Conservation (phyloP, 2,888 invertebrate genomes). For the Apodemia duryi region DNA sequence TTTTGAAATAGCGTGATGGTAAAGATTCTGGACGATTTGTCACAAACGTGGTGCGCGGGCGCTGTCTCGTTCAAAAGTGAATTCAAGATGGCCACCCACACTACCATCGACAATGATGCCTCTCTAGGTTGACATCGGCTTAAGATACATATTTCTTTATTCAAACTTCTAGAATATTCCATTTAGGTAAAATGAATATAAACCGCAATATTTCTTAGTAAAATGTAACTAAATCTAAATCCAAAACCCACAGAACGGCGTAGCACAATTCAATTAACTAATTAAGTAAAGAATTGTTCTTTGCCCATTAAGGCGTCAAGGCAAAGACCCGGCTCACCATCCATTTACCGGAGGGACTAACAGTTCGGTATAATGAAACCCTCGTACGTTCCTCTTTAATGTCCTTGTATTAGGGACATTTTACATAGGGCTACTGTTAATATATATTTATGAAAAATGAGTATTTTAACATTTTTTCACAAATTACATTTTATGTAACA, state of each 20-base stretch:
- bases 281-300: constrained; percentile 24
- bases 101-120: no score
- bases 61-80: no score
- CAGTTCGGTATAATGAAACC: constrained; percentile 24
- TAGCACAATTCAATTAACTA: constrained; percentile 23
- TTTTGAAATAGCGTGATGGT: no score
- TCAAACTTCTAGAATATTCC: no score
- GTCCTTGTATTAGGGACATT: constrained; percentile 12
- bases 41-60: no score
- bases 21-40: no score
- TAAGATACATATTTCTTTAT: no score
- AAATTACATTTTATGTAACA: no score
- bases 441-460: not conserved
- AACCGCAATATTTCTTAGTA: not conserved
- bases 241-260: constrained; percentile 5
- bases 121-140: no score
- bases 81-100: no score
- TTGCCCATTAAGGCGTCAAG: constrained; percentile 29
- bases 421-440: constrained; percentile 14
- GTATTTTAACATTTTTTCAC: not conserved
- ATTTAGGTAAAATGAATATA: no score
- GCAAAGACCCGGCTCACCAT: constrained; percentile 27
- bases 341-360: constrained; percentile 29
- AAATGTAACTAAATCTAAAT: constrained; percentile 13
- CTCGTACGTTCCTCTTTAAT: constrained; percentile 13